These are phyloP conservation scores for Camponotus vicinus DNA, from an alignment of 1,140 invertebrate species.

Conservation along the genomic window DNA sequence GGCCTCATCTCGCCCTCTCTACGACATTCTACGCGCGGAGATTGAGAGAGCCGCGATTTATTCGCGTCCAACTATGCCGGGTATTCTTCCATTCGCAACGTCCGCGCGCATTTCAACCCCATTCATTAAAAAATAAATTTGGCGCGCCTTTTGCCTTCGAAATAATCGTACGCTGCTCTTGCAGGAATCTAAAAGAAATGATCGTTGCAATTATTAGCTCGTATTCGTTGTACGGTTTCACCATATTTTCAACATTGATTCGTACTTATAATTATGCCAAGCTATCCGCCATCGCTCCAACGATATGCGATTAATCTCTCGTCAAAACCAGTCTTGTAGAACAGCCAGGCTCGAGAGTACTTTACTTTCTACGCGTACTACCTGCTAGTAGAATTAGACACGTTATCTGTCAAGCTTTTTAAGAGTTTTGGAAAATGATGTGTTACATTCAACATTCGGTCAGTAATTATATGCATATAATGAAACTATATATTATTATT, in stretches of 20 bases:
- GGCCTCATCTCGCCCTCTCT: background rate
- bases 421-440: background rate
- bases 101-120: background rate
- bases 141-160: background rate
- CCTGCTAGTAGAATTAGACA: slow-evolving; percentile 43
- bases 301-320: slow-evolving; percentile 57
- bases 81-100: background rate
- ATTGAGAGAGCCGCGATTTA: slow-evolving; percentile 29
- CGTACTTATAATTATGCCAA: slow-evolving; percentile 44
- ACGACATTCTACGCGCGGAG: background rate
- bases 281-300: slow-evolving; percentile 52
- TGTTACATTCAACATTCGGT: slow-evolving; percentile 9
- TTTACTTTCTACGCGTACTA: slow-evolving; percentile 40
- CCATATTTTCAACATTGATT: slow-evolving; percentile 52
- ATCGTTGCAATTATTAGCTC: slow-evolving; percentile 45
- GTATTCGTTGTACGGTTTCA: slow-evolving; percentile 41
- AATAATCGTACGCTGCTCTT: slow-evolving; percentile 22
- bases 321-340: slow-evolving; percentile 58
- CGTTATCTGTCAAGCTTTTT: slow-evolving; percentile 32
- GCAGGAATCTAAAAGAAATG: slow-evolving; percentile 24
- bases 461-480: background rate
- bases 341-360: slow-evolving; percentile 32
- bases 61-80: background rate
- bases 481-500: background rate
- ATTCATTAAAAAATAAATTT: slow-evolving; percentile 14